Evolutionary conservation across 2,888 invertebrate species (phyloP).

Genomic region (Campopleginae sp.): DNA sequence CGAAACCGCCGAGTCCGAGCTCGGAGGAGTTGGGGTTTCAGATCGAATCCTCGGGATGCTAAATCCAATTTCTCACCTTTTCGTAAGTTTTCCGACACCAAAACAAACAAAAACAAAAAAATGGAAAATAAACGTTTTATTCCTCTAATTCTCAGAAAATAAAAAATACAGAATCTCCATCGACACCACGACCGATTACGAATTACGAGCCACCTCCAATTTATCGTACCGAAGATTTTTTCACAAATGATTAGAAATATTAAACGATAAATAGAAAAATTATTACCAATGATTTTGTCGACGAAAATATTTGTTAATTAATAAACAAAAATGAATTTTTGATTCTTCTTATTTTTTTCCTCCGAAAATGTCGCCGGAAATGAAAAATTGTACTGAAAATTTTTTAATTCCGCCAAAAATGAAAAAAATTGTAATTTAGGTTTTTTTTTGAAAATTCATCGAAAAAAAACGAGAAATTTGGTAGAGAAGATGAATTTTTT

Average conservation of each 20-base stretch:
- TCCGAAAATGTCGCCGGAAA: not conserved
- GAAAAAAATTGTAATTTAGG: not conserved
- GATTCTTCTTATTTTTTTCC: not conserved
- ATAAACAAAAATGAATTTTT: not conserved
- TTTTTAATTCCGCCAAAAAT: not conserved
- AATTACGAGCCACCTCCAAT: constrained; percentile 76
- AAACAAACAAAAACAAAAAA: not conserved
- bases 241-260: constrained; percentile 70
- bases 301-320: not conserved
- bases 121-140: not conserved
- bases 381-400: not conserved
- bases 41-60: constrained; percentile 81
- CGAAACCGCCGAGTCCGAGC: constrained; percentile 81
- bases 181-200: constrained; percentile 67
- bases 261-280: not conserved
- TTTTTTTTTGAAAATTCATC: constrained; percentile 3
- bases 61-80: constrained; percentile 81
- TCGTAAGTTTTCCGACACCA: constrained; percentile 75
- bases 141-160: constrained; percentile 73
- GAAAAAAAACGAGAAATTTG: not conserved
- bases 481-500: not conserved
- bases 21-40: constrained; percentile 75
- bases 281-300: not conserved
- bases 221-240: constrained; percentile 78
- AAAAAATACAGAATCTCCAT: constrained; percentile 74